Base-by-base conservation (phyloP, 1,140 invertebrate species). In the Temnothorax curvispinosus region DNA sequence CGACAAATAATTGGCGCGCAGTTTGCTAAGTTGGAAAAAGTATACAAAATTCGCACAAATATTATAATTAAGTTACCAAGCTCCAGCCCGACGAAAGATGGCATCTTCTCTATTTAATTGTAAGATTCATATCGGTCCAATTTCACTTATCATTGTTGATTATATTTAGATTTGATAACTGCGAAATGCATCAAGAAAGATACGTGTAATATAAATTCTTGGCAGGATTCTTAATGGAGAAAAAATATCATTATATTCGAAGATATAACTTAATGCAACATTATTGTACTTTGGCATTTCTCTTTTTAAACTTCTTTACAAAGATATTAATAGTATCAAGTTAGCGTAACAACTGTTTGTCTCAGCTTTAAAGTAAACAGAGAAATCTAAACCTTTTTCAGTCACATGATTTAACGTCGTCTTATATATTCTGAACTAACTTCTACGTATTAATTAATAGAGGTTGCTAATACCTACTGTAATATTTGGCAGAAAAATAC, bases 401-500 rank as follows among this genome's bases (percentile, higher is more conserved):
- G 4, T 21, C 56, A 11, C 8, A 62, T 52, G 11, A 44, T 76
- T 84, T n/a, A 77, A 77, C 60, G 0, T 64, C 27, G 60, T 52
- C 6, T 76, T 54, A 50, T 54, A 77, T 77, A 62, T 18, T 32
- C 18, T 62, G 35, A 77, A 38, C 4, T 15, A 52, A 76, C 62
- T 21, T 77, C 32, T 38, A 76, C n/a, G 41, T 50, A 78, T 38
- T 78, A 75, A 87, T 87, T 81, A 21, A 65, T 58, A 64, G 38
- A 67, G 54, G 71, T 64, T 62, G 13, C 86, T 71, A 84, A 60
- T 58, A 87, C 62, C 35, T 90, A 87, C 65, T 75, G 71, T 67
- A 67, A 89, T 91, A 91, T 91, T 91, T 91, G 90, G 89, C 88
- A 89, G 86, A 91, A 78, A 80, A 60, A 75, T 88, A 87, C 69